Conservation (phyloP, 92 coral and sea anemone genomes). For the Palythoa caribaeorum region DNA sequence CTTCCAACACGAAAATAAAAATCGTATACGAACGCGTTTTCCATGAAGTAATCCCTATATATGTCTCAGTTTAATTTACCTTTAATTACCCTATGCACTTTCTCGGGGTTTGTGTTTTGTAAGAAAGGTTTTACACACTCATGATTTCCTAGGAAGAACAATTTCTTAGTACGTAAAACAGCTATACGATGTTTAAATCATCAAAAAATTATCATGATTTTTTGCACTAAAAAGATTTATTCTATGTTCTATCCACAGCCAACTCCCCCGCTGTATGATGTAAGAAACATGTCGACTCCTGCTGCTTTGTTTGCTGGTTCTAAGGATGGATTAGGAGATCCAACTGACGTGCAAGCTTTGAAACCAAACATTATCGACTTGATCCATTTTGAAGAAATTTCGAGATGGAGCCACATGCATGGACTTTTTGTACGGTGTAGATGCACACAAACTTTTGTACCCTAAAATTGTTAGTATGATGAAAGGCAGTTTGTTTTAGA, state of each 20-base stretch:
- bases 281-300: slow-evolving; percentile 75
- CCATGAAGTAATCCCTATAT: too few relatives aligned
- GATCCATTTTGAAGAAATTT: slow-evolving; percentile 68
- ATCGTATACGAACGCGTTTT: too few relatives aligned
- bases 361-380: slow-evolving; percentile 67
- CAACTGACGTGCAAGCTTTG: slow-evolving; percentile 71
- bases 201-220: not conserved
- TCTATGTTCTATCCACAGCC: slow-evolving; percentile 48
- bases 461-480: slow-evolving; percentile 60
- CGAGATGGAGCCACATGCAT: slow-evolving; percentile 75
- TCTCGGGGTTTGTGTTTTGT: too few relatives aligned
- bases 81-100: not conserved
- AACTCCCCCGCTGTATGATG: slow-evolving; percentile 81
- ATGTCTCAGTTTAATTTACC: too few relatives aligned
- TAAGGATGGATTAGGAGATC: slow-evolving; percentile 81
- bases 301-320: slow-evolving; percentile 82
- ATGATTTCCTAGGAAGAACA: not conserved
- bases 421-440: slow-evolving; percentile 79
- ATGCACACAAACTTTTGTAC: slow-evolving; percentile 75
- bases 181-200: too few relatives aligned
- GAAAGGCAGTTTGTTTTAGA: slow-evolving; percentile 32
- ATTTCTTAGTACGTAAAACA: too few relatives aligned
- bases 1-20: too few relatives aligned
- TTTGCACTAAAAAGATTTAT: not conserved
- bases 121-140: not conserved